These are phyloP conservation scores for Himalopsyche anomala DNA, from an alignment of 2,888 invertebrate species.

Conservation along the genomic window DNA sequence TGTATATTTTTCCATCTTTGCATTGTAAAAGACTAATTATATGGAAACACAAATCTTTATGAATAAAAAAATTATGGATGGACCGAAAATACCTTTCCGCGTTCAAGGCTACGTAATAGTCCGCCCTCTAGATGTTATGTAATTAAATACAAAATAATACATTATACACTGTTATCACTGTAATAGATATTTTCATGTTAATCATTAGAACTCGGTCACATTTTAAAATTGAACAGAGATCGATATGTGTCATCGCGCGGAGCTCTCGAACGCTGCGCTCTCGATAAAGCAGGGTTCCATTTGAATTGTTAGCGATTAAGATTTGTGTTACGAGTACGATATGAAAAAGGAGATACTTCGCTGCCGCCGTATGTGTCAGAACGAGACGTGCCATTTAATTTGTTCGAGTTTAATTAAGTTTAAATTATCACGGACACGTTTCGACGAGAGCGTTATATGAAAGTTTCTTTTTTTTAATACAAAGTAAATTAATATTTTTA, in stretches of 20 bases:
- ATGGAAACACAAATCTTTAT: slow-evolving; percentile 44
- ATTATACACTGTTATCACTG: slow-evolving; percentile 47
- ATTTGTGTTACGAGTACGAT: slow-evolving; percentile 9
- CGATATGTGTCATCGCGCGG: not conserved
- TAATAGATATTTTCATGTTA: slow-evolving; percentile 44
- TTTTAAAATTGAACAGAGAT: not conserved
- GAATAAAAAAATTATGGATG: slow-evolving; percentile 26
- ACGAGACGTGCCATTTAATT: slow-evolving; percentile 56
- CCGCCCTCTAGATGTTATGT: slow-evolving; percentile 49
- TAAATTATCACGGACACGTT: slow-evolving; percentile 24
- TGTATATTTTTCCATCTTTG: slow-evolving; percentile 61
- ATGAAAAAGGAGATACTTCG: not conserved
- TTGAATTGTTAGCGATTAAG: slow-evolving; percentile 29
- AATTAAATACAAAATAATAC: slow-evolving; percentile 36
- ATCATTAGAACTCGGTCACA: slow-evolving; percentile 33
- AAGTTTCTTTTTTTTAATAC: slow-evolving; percentile 24
- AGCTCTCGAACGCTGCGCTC: not conserved
- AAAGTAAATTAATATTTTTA: slow-evolving; percentile 35
- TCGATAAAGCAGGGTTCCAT: slow-evolving; percentile 19
- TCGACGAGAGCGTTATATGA: slow-evolving; percentile 9
- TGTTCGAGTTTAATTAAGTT: slow-evolving; percentile 50
- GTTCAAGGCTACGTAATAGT: slow-evolving; percentile 42
- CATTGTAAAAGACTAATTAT: slow-evolving; percentile 55
- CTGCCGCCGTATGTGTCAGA: slow-evolving; percentile 16
- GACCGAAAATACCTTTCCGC: slow-evolving; percentile 39